Evolutionary conservation across 2,113 vertebrate species (phyloP), one percentile per base, ranked within the genome.

Genomic region (Zosterops pallidus): DNA sequence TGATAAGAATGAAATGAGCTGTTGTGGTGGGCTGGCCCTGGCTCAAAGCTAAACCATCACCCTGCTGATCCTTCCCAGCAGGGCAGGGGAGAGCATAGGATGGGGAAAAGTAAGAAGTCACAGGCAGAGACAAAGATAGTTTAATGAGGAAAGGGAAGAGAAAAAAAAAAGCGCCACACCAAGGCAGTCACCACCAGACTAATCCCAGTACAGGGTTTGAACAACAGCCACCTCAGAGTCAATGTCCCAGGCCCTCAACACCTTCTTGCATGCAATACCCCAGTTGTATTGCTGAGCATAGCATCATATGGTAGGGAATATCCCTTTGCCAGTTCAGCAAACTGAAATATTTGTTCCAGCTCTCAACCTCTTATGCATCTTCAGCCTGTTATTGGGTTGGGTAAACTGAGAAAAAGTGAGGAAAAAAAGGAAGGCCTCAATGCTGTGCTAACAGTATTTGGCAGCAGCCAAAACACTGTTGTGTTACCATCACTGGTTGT

Each of bases 61-160:
- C 3, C 19, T 28, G 21, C 63, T 69, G 14, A 16, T 64, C 31
- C 71, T 70, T 59, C 53, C 68, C 50, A 50, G 70, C 0, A 0
- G 10, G 13, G 16, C 25, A 37, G 8, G 11, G 6, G 17, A 31
- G 31, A 67, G 24, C 63, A 47, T 11, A 1, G 3, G 12, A 37
- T 1, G 5, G 29, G 14, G 12, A 55, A 35, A 57, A 82, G 12
- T 20, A 26, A 50, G 35, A 21, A 72, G 5, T 55, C 44, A 20
- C 0, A 0, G 33, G 6, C 16, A 1, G 4, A 47, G 50, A 19
- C 55, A 46, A 57, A 89, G 10, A 12, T 11, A 64, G 28, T 37
- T 56, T 52, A 69, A n/a, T 4, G 1, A 56, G 16, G 14, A 70
- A 86, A 83, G 19, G 39, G n/a, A 50, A 83, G 33, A 55, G 10